Conservation (phyloP, 1,140 invertebrate genomes). For the Psilanteris sp. region DNA sequence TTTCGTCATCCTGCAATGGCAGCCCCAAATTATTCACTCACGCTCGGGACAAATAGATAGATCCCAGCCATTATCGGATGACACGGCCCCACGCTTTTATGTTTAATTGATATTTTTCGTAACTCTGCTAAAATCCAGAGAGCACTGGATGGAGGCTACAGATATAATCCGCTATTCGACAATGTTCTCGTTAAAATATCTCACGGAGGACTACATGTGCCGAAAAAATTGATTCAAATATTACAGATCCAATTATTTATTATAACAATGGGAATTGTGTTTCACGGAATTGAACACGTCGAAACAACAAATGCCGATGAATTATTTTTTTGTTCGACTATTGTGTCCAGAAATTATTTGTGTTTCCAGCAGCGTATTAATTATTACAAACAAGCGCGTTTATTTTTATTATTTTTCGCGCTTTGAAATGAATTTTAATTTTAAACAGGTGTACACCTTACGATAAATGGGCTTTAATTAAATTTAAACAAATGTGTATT, state of each 20-base stretch:
- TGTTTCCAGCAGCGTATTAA: slow-evolving; percentile 12
- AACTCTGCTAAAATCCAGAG: slow-evolving; percentile 71
- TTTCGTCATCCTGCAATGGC: slow-evolving; percentile 48
- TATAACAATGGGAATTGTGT: slow-evolving; percentile 47
- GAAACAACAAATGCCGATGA: slow-evolving; percentile 35
- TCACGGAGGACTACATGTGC: slow-evolving; percentile 64
- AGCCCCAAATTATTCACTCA: slow-evolving; percentile 59
- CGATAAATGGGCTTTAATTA: no score
- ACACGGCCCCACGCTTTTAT: slow-evolving; percentile 72
- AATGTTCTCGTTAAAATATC: slow-evolving; percentile 76
- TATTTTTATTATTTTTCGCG: slow-evolving; percentile 3
- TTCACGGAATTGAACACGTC: slow-evolving; percentile 27
- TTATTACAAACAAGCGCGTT: slow-evolving; percentile 3
- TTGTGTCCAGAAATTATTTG: slow-evolving; percentile 17
- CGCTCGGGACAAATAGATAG: slow-evolving; percentile 63
- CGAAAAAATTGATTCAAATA: slow-evolving; percentile 68
- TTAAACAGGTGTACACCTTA: no score
- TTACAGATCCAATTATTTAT: slow-evolving; percentile 58
- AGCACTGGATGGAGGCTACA: slow-evolving; percentile 60
- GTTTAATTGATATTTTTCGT: slow-evolving; percentile 78
- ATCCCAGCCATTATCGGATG: slow-evolving; percentile 72
- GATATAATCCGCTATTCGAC: slow-evolving; percentile 74
- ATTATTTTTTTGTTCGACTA: slow-evolving; percentile 23
- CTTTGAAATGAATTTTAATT: no score
- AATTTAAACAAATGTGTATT: no score